phyloP scores from a whole-genome alignment of 2,888 invertebrate species.

The Trichopria drosophilae region DNA sequence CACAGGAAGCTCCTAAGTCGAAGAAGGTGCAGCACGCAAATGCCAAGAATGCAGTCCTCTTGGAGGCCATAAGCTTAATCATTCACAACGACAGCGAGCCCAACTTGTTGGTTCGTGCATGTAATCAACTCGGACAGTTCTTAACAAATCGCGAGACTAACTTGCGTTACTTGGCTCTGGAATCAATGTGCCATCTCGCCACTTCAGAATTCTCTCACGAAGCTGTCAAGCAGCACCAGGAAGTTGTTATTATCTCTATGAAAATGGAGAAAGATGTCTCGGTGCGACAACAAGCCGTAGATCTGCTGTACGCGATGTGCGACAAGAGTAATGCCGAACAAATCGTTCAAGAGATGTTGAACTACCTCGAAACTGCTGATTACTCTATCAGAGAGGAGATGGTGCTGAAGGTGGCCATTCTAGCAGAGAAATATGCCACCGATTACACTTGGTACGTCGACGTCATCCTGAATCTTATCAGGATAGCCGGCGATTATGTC shows the following conservation, averaged over 20 bases:
- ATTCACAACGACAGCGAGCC: conserved; percentile 99
- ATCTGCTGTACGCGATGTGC: conserved; percentile 99
- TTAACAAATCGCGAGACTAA: conserved; percentile 97
- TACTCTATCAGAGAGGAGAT: conserved; percentile 99
- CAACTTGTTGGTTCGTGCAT: conserved; percentile 93
- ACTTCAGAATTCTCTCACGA: conserved; percentile 99
- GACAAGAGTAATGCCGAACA: conserved; percentile 98
- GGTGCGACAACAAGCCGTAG: conserved; percentile 96
- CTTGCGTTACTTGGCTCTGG: conserved; percentile 93
- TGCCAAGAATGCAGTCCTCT: conserved; percentile 98
- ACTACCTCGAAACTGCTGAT: conserved; percentile 98
- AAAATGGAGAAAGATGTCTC: conserved; percentile 99
- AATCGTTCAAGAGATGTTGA: conserved; percentile 99
- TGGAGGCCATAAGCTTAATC: conserved; percentile 99
- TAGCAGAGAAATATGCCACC: conserved; percentile 98
- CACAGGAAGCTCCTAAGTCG: conserved; percentile 98
- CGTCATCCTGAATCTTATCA: conserved; percentile 96
- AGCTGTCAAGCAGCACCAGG: conserved; percentile 99
- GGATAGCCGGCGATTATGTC: conserved; percentile 99
- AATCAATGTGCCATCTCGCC: conserved; percentile 98
- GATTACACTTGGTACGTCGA: conserved; percentile 99
- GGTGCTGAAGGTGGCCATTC: conserved; percentile 98
- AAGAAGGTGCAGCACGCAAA: conserved; percentile 99
- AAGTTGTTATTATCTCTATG: conserved; percentile 97
- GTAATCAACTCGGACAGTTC: conserved; percentile 98